Conservation (phyloP, 2,113 vertebrate genomes). For the Coptodon bakossiorum region DNA sequence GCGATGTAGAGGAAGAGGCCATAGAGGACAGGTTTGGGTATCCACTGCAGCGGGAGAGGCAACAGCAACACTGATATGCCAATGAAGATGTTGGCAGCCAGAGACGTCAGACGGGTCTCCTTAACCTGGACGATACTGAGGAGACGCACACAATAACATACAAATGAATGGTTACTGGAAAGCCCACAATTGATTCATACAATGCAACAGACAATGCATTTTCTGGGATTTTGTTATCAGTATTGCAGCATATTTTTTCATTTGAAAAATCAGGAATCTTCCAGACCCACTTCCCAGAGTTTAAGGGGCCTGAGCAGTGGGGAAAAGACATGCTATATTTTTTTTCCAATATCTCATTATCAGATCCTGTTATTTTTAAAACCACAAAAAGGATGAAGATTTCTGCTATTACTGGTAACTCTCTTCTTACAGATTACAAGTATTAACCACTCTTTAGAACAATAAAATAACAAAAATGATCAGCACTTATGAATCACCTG, state of each 20-base stretch:
- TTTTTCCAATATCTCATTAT: background rate
- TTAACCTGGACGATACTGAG: constrained; percentile 90
- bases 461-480: background rate
- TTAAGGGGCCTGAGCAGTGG: background rate
- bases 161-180: background rate
- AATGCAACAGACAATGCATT: constrained; percentile 7
- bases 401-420: background rate
- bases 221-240: constrained; percentile 19
- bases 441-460: background rate
- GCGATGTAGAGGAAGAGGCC: constrained; percentile 98
- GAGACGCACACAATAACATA: background rate
- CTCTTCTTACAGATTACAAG: background rate
- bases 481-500: background rate
- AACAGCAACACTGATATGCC: constrained; percentile 90
- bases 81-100: constrained; percentile 88
- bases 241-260: constrained; percentile 4
- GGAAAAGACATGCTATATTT: background rate
- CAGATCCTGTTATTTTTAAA: background rate
- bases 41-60: constrained; percentile 92
- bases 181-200: background rate
- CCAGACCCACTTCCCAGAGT: background rate
- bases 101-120: constrained; percentile 89
- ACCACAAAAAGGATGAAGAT: background rate
- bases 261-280: background rate
- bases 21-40: constrained; percentile 93